Percentiles rank a stretch among this genome's conserved stretches.
Conservation (phyloP, 1,140 invertebrate genomes). For the Xylocopa sonorina region DNA sequence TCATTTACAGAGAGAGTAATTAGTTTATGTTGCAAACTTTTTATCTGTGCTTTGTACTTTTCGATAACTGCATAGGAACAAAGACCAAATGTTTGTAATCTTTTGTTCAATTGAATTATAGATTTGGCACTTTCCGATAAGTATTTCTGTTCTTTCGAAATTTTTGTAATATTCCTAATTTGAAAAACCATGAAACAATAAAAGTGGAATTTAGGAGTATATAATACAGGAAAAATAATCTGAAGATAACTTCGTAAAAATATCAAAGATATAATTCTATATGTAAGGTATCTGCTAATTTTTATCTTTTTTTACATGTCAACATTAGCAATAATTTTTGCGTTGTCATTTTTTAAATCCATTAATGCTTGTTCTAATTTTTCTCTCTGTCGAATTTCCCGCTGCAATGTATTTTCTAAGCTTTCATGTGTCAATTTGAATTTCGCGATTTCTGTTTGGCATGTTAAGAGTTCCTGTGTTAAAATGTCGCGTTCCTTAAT, state of each 20-base stretch:
- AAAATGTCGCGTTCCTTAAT: conserved; percentile 67
- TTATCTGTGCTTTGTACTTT: conserved; percentile 62
- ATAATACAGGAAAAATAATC: not conserved
- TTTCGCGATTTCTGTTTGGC: conserved; percentile 66
- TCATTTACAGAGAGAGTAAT: conserved; percentile 12
- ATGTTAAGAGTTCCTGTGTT: conserved; percentile 58
- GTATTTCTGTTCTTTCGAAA: conserved; percentile 71
- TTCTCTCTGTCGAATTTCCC: conserved; percentile 49
- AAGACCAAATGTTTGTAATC: conserved; percentile 69
- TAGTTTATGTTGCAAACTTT: conserved; percentile 59
- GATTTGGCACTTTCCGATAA: conserved; percentile 65
- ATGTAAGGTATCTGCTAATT: too few relatives aligned
- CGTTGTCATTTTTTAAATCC: conserved; percentile 58
- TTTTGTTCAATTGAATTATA: conserved; percentile 67
- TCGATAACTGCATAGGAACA: conserved; percentile 65
- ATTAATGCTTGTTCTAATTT: conserved; percentile 57
- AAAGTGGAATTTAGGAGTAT: too few relatives aligned
- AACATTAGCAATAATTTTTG: conserved; percentile 35
- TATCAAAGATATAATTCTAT: conserved; percentile 36
- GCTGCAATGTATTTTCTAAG: conserved; percentile 56
- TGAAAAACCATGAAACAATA: too few relatives aligned
- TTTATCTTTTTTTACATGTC: conserved; percentile 38
- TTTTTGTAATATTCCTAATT: conserved; percentile 72
- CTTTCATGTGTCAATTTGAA: conserved; percentile 63
- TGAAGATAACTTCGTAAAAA: conserved; percentile 23